Evolutionary conservation across 2,113 vertebrate species (phyloP), one percentile per base, ranked within the genome.

Genomic region (Chlamydotis undulata): DNA sequence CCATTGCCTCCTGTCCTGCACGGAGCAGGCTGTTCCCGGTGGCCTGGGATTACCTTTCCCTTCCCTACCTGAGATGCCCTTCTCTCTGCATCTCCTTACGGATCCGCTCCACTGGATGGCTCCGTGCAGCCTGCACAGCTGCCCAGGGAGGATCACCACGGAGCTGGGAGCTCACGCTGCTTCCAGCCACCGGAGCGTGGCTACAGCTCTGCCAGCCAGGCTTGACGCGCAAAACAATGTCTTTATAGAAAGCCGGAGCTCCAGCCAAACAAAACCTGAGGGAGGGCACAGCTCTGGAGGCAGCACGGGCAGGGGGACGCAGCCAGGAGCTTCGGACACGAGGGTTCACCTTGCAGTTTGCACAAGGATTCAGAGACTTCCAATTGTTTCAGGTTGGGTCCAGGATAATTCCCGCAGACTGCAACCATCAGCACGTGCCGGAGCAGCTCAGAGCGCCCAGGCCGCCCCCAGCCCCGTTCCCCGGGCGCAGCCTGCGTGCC

Each of bases 251-350:
- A 75, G 12, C 26, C 23, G 14, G 8, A 92, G 43, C 35, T 78
- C 23, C 31, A 79, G 28, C 19, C 14, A 63, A 75, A 41, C 3
- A 7, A 63, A 68, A 71, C 14, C 17, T 0, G 0, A 76, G 24
- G 0, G 0, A 63, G 61, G 2, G 1, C 0, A 0, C 26, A 41
- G 52, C 9, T 90, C n/a, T 67, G 2, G 1, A 37, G 37, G 37
- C 37, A 37, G 37, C 37, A 37, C 37, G 49, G 49, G 14, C 6
- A 37, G 28, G 12, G 50, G 12, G 23, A 52, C 0, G 3, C 1
- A 9, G 73, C 18, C 60, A 50, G 18, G 41, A 70, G 31, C 50
- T 41, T 79, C 2, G 0, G 67, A 19, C 17, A 39, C 1, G 3
- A 68, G 24, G 35, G 24, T 28, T 12, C 10, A 10, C 2, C 1